phyloP scores from a whole-genome alignment of 2,113 vertebrate genomes.

The Epinephelus moara region DNA sequence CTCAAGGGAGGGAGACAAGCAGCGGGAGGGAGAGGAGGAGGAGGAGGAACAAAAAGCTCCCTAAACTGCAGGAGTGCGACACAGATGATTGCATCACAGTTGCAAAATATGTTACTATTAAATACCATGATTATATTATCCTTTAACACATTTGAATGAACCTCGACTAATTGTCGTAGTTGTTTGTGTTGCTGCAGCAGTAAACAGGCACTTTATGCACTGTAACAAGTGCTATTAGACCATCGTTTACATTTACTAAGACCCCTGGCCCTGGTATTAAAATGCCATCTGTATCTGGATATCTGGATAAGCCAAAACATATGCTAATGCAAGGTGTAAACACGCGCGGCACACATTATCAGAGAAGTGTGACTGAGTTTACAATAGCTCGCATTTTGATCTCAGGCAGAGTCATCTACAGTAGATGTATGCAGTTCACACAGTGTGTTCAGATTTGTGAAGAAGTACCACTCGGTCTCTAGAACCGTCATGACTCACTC shows the following conservation, averaged over 20 bases:
- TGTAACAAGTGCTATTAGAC: constrained; percentile 30
- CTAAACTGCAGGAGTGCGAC: constrained; percentile 47
- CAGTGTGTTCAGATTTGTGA: constrained; percentile 15
- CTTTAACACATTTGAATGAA: constrained; percentile 30
- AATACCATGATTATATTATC: constrained; percentile 13
- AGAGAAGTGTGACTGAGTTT: constrained; percentile 12
- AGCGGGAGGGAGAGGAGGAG: constrained; percentile 25
- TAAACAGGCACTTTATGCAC: constrained; percentile 35
- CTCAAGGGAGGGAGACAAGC: constrained; percentile 40
- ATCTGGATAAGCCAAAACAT: constrained; percentile 40
- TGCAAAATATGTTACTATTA: constrained; percentile 38
- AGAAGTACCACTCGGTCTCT: background rate
- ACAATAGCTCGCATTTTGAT: background rate
- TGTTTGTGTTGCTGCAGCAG: constrained; percentile 13
- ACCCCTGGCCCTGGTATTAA: constrained; percentile 32
- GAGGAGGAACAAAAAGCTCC: constrained; percentile 39
- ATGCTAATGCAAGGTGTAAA: constrained; percentile 42
- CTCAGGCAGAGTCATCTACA: constrained; percentile 1
- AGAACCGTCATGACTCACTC: constrained; percentile 18
- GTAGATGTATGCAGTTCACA: constrained; percentile 7
- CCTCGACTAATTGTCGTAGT: constrained; percentile 10
- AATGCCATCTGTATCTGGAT: constrained; percentile 31
- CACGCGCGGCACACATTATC: constrained; percentile 10
- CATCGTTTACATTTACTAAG: constrained; percentile 22
- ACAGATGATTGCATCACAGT: constrained; percentile 46